These are phyloP conservation scores for Mareca penelope DNA, from an alignment of 2,797 vertebrate genomes.

Conservation along the genomic window DNA sequence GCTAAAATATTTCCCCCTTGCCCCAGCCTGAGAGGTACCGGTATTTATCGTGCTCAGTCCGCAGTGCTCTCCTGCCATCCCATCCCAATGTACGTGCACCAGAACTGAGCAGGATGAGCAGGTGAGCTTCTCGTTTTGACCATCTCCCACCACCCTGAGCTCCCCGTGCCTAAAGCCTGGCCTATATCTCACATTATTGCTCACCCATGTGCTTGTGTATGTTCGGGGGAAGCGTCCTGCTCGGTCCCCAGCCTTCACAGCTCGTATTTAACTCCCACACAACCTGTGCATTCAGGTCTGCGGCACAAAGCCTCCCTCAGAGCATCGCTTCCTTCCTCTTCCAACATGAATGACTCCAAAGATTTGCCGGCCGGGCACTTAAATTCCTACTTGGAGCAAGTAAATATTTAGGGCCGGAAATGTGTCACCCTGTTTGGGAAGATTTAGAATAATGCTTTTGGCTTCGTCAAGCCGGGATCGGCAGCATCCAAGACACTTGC, in stretches of 20 bases:
- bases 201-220: slow-evolving; percentile 8
- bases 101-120: slow-evolving; percentile 46
- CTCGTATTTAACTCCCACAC: slow-evolving; percentile 58
- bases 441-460: slow-evolving; percentile 12
- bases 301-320: slow-evolving; percentile 37
- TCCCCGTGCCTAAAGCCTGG: not conserved
- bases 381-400: slow-evolving; percentile 6
- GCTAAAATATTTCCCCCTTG: slow-evolving; percentile 21
- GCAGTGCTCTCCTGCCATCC: not conserved
- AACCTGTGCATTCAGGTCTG: slow-evolving; percentile 27
- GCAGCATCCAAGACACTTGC: slow-evolving; percentile 18
- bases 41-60: not conserved
- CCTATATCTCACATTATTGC: slow-evolving; percentile 35
- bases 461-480: not conserved
- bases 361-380: not conserved
- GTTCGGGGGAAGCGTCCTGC: not conserved
- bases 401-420: slow-evolving; percentile 1
- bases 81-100: not conserved
- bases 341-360: slow-evolving; percentile 33
- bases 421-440: slow-evolving; percentile 6
- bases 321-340: slow-evolving; percentile 42
- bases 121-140: not conserved
- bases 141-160: not conserved
- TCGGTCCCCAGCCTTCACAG: slow-evolving; percentile 10
- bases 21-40: not conserved